Evolutionary conservation across 2,888 invertebrate species (phyloP).

Genomic region (Schizaphis graminum): DNA sequence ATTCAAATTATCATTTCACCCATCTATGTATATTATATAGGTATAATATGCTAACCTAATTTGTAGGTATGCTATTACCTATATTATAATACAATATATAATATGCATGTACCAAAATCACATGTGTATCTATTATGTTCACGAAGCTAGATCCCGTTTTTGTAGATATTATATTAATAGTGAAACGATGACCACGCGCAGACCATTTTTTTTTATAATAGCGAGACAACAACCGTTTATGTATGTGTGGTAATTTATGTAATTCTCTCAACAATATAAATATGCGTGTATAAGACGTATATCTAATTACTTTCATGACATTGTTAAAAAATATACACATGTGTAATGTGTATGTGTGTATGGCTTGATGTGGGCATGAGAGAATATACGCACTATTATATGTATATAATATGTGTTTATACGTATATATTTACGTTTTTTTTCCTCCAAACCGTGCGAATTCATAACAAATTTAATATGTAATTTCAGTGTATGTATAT

Average conservation of each 20-base stretch:
- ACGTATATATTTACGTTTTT: constrained; percentile 1
- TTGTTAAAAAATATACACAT: constrained; percentile 42
- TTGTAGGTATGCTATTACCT: background rate
- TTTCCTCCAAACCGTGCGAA: constrained; percentile 52
- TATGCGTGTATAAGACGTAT: constrained; percentile 36
- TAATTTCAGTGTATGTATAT: background rate
- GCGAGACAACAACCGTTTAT: constrained; percentile 21
- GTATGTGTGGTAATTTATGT: constrained; percentile 37
- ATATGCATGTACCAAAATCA: background rate
- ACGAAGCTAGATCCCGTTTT: background rate
- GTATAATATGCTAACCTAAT: background rate
- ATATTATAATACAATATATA: background rate
- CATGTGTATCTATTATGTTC: background rate
- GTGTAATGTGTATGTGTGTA: background rate
- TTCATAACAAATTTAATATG: constrained; percentile 23
- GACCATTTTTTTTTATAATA: background rate
- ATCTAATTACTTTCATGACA: constrained; percentile 46
- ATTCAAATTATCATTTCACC: background rate
- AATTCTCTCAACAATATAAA: constrained; percentile 50
- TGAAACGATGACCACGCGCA: constrained; percentile 29
- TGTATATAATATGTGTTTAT: background rate
- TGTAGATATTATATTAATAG: background rate
- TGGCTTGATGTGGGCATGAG: constrained; percentile 24
- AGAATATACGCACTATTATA: constrained; percentile 33
- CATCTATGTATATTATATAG: background rate